Evolutionary conservation across 2,113 vertebrate genomes (phyloP).

Genomic region (Pluvialis apricaria): DNA sequence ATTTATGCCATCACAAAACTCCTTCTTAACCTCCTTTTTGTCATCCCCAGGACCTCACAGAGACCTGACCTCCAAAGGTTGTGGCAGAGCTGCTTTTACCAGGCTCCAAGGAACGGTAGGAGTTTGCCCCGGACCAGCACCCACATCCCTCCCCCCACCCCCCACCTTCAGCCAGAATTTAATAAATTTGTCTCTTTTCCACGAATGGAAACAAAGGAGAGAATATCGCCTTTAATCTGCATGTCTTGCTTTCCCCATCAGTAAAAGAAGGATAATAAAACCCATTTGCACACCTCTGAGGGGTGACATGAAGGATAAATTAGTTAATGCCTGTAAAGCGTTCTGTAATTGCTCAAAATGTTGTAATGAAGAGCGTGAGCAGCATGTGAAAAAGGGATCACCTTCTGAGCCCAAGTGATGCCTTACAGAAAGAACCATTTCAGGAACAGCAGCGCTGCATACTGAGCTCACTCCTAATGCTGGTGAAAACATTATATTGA

Average conservation of each 20-base stretch:
- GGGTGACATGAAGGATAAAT: not conserved
- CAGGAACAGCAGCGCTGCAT: not conserved
- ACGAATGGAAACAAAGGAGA: not conserved
- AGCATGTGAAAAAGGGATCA: not conserved
- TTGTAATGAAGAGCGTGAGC: not conserved
- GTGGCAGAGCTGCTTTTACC: not conserved
- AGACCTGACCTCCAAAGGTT: not conserved
- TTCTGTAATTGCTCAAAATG: not conserved
- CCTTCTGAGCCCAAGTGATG: not conserved
- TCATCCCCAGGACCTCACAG: not conserved
- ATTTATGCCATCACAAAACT: not conserved
- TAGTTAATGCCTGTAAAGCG: not conserved
- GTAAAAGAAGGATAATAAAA: not conserved
- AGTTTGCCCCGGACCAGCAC: not conserved
- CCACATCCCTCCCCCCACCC: not conserved
- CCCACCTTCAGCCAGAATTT: not conserved
- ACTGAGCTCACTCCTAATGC: not conserved
- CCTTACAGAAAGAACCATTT: not conserved
- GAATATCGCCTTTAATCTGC: not conserved
- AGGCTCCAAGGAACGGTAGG: not conserved
- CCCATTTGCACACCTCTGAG: not conserved
- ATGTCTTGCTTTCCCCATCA: not conserved
- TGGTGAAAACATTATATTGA: not conserved
- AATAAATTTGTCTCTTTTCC: not conserved
- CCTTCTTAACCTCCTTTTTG: not conserved